Percentiles rank a stretch among this genome's conserved stretches.
phyloP scores from a whole-genome alignment of 2,888 invertebrate genomes.

The Iselma pallidipennis region DNA sequence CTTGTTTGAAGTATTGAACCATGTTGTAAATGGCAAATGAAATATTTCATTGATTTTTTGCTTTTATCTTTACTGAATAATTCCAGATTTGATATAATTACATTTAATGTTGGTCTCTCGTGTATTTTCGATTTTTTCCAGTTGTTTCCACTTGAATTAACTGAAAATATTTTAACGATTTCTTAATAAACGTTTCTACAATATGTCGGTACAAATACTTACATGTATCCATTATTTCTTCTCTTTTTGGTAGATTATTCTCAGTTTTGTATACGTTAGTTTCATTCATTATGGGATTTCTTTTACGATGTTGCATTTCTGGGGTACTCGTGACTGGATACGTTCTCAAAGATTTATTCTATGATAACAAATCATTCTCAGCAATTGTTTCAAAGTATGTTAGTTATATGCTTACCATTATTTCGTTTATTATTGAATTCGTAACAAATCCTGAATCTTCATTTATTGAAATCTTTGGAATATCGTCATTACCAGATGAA shows the following conservation, averaged over 20 bases:
- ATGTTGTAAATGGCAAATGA: neutral
- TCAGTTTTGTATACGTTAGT: neutral
- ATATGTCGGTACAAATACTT: no score
- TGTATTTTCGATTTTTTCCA: neutral
- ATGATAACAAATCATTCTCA: neutral
- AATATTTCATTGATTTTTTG: neutral
- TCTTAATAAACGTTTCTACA: no score
- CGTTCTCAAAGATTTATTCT: neutral
- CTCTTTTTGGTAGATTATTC: neutral
- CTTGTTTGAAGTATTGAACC: neutral
- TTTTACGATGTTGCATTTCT: neutral
- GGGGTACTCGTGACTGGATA: neutral
- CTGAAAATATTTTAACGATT: no score
- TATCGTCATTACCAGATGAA: neutral
- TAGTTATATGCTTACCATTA: neutral
- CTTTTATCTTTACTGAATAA: neutral
- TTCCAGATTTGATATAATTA: neutral
- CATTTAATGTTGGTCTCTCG: neutral
- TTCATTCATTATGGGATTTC: neutral
- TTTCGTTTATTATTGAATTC: no score
- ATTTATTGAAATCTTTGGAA: neutral
- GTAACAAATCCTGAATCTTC: neutral
- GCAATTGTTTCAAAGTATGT: neutral
- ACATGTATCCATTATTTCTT: no score
- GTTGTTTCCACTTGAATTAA: neutral